Base-by-base conservation (phyloP, 2,797 vertebrate genomes). In the Enteromius mattozi region DNA sequence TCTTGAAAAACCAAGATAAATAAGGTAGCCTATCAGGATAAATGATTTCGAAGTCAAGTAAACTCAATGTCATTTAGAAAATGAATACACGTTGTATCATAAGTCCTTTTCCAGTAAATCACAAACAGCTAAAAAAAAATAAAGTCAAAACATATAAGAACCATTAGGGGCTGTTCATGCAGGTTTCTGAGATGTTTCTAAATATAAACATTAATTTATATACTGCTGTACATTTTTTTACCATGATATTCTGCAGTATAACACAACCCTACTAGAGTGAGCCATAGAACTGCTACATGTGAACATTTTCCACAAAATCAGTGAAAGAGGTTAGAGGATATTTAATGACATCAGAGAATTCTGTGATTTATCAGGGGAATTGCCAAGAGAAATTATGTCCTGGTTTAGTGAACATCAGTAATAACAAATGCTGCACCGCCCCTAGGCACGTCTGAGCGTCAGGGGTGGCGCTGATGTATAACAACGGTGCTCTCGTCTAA, bases 391-490 rank as follows among this genome's bases (percentile, higher is more conserved):
- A 75, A 66, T 37, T 0, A 51, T 42, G 61, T 68, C 63, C 81
- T 83, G 81, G 35, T 77, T 68, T 56, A 56, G 45, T 77, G 47
- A 69, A 77, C 81, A 56, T 68, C 72, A 27, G 79, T 78, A 78
- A 80, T 82, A 69, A 91, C 71, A 87, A 89, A 86, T 81, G 80
- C 74, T 30, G 49, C 13, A 1, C 47, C 51, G 69, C 88, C 82
- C 76, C 79, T 85, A 79, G 88, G 72, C 81, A 83, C 59, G 51
- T 56, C 49, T 79, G 78, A 2, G 33, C 75, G 30, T 83, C 82
- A 90, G 27, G 88, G 69, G 83, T 83, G 84, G 85, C 87, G 33
- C 10, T 30, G 79, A 83, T 33, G 81, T 86, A 81, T 89, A 82
- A 75, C 88, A 74, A 54, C 42, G 68, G 35, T 75, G 47, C 85